A percentile compares a stretch with the other conserved stretches of the same genome.
Evolutionary conservation across 30 jellyfish, hydroid and myxozoan species (phyloP).

Genomic region (Nemopilema nomurai): DNA sequence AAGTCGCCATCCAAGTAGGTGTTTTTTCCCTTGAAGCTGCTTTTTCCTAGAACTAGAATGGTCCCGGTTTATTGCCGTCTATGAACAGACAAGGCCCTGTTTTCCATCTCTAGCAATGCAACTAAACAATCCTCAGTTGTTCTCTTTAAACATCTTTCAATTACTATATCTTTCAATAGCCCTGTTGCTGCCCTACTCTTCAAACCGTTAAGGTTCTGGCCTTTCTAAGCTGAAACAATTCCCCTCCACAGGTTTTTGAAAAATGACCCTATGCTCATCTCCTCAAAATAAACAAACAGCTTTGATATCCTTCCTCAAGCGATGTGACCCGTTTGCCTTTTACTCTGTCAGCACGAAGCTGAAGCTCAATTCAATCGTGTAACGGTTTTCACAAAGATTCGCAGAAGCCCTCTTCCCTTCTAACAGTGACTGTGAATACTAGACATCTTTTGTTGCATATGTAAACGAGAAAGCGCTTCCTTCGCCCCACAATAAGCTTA

Average conservation of each 20-base stretch:
- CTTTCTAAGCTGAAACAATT: conserved; percentile 29
- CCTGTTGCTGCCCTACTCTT: conserved; percentile 17
- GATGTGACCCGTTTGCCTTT: conserved; percentile 30
- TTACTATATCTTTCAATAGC: conserved; percentile 1
- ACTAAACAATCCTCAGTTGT: neutral
- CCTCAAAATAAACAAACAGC: conserved; percentile 41
- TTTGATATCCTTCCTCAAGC: conserved; percentile 56
- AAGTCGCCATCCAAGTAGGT: no score
- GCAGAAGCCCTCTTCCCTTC: conserved; percentile 34
- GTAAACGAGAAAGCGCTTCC: neutral
- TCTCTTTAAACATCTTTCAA: conserved; percentile 9
- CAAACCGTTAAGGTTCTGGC: conserved; percentile 35
- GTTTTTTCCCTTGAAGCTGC: no score
- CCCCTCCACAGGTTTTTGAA: conserved; percentile 30
- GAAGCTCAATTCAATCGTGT: conserved; percentile 11
- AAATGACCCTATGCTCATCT: conserved; percentile 50
- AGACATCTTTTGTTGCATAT: conserved; percentile 23
- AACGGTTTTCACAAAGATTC: neutral
- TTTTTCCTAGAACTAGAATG: no score
- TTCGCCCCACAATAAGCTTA: neutral
- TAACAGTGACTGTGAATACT: conserved; percentile 4
- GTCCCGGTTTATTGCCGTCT: no score
- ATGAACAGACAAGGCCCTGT: conserved; percentile 14
- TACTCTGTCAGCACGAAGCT: conserved; percentile 42
- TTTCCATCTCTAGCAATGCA: neutral